These are phyloP conservation scores for Malacoraja senta DNA, from an alignment of 2,797 vertebrate genomes.

Conservation along the genomic window DNA sequence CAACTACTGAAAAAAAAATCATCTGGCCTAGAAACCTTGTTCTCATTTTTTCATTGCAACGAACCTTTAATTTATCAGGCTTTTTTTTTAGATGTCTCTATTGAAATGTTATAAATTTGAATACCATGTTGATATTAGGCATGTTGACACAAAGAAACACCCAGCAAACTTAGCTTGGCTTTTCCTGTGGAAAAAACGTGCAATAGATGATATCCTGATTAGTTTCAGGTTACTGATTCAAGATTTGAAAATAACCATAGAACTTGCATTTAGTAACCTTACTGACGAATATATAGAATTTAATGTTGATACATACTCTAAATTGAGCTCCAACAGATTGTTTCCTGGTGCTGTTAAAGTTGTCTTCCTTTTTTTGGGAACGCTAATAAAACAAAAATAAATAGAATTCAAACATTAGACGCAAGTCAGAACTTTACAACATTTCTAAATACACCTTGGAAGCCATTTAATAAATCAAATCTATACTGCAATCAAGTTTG, in stretches of 20 bases:
- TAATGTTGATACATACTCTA: slow-evolving; percentile 49
- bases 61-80: too few relatives aligned
- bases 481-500: too few relatives aligned
- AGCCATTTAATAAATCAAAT: too few relatives aligned
- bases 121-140: background rate
- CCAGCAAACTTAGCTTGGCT: background rate
- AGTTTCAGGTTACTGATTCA: background rate
- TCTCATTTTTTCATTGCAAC: too few relatives aligned
- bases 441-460: background rate
- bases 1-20: too few relatives aligned
- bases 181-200: background rate
- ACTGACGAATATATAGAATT: background rate
- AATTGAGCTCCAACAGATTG: slow-evolving; percentile 63
- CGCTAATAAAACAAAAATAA: slow-evolving; percentile 38
- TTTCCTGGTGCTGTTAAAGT: slow-evolving; percentile 63
- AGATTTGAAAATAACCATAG: background rate
- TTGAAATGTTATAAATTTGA: too few relatives aligned
- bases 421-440: background rate
- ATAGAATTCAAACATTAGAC: background rate
- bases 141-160: background rate
- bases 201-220: background rate
- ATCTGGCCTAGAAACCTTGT: too few relatives aligned
- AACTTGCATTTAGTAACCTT: background rate
- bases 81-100: too few relatives aligned
- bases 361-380: slow-evolving; percentile 47